A percentile compares a stretch with the other conserved stretches of the same genome.
phyloP scores from a whole-genome alignment of 2,797 vertebrate species.

The Pempheris klunzingeri region DNA sequence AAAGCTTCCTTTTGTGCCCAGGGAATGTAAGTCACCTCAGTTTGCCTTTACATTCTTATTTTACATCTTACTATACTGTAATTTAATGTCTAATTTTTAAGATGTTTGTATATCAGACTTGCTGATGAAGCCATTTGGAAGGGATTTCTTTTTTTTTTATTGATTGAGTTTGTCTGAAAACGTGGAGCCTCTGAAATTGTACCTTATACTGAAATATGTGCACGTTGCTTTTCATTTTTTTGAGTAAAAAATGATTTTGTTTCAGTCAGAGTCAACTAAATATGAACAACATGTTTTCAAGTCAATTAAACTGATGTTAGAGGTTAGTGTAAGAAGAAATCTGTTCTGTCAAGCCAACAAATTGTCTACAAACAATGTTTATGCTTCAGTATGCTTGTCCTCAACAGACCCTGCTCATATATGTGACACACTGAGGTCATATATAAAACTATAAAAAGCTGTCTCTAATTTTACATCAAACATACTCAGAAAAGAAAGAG shows the following conservation, averaged over 20 bases:
- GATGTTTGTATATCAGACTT: conserved; percentile 10
- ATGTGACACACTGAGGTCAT: conserved; percentile 10
- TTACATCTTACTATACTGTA: not conserved
- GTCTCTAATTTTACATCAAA: conserved; percentile 51
- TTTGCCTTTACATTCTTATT: conserved; percentile 11
- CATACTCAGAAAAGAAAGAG: conserved; percentile 39
- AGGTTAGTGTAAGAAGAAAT: conserved; percentile 9
- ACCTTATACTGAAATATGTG: conserved; percentile 12
- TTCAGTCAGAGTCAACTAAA: conserved; percentile 11
- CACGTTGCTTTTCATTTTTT: not conserved
- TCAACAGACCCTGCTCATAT: conserved; percentile 6
- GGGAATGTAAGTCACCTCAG: conserved; percentile 83
- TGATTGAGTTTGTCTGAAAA: conserved; percentile 13
- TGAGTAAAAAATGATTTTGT: not conserved
- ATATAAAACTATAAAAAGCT: conserved; percentile 58
- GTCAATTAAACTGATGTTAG: conserved; percentile 22
- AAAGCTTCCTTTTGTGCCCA: conserved; percentile 82
- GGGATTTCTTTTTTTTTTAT: not conserved
- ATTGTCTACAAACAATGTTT: not conserved
- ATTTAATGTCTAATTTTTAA: not conserved
- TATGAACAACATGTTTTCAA: conserved; percentile 33
- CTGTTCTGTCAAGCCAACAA: conserved; percentile 29
- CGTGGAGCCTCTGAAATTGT: conserved; percentile 14
- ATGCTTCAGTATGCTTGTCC: not conserved
- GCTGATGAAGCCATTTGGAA: conserved; percentile 1